These are phyloP conservation scores for Rotaria macrura DNA, from an alignment of 2,888 invertebrate genomes.

Conservation along the genomic window DNA sequence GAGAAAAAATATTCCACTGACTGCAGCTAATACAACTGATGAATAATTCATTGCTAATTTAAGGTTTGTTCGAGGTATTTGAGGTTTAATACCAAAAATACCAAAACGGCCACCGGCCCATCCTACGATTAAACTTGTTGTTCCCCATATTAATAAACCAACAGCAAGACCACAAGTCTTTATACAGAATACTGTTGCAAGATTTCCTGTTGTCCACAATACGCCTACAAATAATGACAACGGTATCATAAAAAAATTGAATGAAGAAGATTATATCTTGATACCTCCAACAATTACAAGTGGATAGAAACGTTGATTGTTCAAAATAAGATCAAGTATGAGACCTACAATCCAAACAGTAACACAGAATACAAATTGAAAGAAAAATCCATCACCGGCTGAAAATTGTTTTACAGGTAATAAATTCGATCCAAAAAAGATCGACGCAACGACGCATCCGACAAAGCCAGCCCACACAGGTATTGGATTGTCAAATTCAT, in stretches of 20 bases:
- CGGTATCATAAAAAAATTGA: too few species aligned
- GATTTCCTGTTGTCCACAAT: constrained; percentile 44
- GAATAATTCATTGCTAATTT: constrained; percentile 24
- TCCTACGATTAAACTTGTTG: constrained; percentile 50
- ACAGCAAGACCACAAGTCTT: constrained; percentile 51
- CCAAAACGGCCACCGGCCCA: constrained; percentile 51
- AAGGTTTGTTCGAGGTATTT: neutral
- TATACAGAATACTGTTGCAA: constrained; percentile 52
- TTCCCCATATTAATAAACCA: constrained; percentile 53
- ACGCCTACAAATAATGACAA: neutral
- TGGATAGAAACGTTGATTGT: constrained; percentile 50
- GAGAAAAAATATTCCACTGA: constrained; percentile 28
- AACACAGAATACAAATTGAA: constrained; percentile 51
- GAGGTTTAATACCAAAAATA: neutral
- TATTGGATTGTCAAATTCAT: neutral
- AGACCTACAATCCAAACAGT: constrained; percentile 49
- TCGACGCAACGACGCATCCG: constrained; percentile 45
- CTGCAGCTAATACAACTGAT: constrained; percentile 25
- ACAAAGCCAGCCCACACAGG: neutral
- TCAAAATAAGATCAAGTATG: constrained; percentile 43
- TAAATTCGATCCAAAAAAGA: constrained; percentile 52
- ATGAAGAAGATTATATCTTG: too few species aligned
- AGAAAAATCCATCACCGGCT: constrained; percentile 52
- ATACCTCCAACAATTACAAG: constrained; percentile 52
- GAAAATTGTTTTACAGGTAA: constrained; percentile 51